A percentile compares a stretch with the other conserved stretches of the same genome.
phyloP scores from a whole-genome alignment of 2,113 vertebrate genomes.

The Pterophyllum scalare region DNA sequence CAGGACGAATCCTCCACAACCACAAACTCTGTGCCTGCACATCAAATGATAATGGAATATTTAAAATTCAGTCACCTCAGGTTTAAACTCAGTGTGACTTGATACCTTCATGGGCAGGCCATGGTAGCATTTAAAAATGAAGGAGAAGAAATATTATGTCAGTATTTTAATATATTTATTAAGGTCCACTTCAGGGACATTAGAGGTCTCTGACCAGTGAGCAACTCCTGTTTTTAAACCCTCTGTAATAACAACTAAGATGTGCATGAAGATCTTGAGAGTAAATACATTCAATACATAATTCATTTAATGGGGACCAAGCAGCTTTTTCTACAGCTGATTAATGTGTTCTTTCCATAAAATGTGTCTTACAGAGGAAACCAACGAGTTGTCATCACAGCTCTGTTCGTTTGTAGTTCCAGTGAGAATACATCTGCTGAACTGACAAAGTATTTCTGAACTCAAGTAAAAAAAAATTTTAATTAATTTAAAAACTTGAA shows the following conservation, averaged over 20 bases:
- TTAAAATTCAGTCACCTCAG: neutral
- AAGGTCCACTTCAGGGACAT: neutral
- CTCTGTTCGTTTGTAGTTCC: neutral
- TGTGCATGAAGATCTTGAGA: neutral
- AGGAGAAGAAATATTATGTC: neutral
- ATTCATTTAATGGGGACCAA: neutral
- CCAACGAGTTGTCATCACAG: neutral
- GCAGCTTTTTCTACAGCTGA: neutral
- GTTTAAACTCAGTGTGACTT: no score
- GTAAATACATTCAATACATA: neutral
- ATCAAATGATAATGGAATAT: neutral
- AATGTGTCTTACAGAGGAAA: neutral
- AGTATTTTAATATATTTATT: neutral
- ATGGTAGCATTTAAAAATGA: neutral
- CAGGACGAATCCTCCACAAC: slow-evolving; percentile 94
- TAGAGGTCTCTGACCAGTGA: neutral
- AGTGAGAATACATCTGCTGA: neutral
- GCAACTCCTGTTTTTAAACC: neutral
- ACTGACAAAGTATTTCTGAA: neutral
- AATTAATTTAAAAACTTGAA: neutral
- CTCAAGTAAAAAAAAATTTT: neutral
- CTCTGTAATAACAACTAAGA: neutral
- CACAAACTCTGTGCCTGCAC: slow-evolving; percentile 96
- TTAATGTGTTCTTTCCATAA: no score
- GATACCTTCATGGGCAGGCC: neutral